Base-by-base conservation (phyloP, 2,888 invertebrate genomes). In the Brachynemurus nebulosus region DNA sequence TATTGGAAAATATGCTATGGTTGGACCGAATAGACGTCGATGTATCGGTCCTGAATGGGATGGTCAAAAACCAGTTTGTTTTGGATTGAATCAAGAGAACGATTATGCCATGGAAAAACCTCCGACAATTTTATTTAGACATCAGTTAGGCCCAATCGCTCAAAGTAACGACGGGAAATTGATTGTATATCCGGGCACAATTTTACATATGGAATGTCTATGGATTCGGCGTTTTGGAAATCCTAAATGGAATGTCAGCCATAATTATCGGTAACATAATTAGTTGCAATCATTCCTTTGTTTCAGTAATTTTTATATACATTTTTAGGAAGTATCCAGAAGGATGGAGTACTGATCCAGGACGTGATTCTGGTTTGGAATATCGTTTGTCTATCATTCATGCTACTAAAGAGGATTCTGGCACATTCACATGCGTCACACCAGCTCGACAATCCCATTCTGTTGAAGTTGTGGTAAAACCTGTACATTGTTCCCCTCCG, bases 101-200 rank as follows among this genome's bases (percentile, higher is more conserved):
- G 86, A 89, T 57, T 88, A 88, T 61, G 86, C 86, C 12, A 78
- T 88, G 80, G 86, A 86, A 57, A 86, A 86, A 59, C 79, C 86
- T 0, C 88, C 89, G 0, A 88, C 89, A 0, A 82, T 89, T 50
- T 65, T 88, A 39, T 86, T 89, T 61, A 71, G 88, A 1, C 82
- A 86, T 59, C 79, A 83, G 47, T 69, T 79, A 33, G 89, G 88
- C 0, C 86, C 88, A 0, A 88, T 89, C 44, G 86, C 86, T 1
- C 88, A 89, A 63, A 85, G 83, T 37, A 86, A 85, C 52, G 86
- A 88, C 54, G 89, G 89, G 2, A 82, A 82, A 52, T 68, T 89
- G 39, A 78, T 89, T 46, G 85, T 89, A 0, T 88, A 86, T 62
- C 88, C 89, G 1, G 88, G 88, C 1, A 83, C 86, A 0, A 80